Evolutionary conservation across 2,797 vertebrate genomes (phyloP).

Genomic region (Myotis planiceps): DNA sequence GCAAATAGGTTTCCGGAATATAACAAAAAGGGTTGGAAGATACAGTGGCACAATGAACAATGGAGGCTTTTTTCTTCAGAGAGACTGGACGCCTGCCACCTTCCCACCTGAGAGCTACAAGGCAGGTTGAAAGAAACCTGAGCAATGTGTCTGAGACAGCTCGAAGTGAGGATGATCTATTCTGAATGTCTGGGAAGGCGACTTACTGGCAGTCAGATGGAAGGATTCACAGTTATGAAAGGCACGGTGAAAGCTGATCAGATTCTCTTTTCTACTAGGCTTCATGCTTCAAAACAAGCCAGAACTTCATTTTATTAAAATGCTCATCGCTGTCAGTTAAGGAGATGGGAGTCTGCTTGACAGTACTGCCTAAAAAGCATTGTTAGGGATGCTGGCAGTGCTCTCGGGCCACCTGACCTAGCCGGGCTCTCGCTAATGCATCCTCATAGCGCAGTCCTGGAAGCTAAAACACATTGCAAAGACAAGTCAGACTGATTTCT

Average conservation of each 20-base stretch:
- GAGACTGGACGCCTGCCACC: slow-evolving; percentile 59
- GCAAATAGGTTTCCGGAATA: slow-evolving; percentile 62
- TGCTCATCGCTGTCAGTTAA: slow-evolving; percentile 55
- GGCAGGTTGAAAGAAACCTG: slow-evolving; percentile 59
- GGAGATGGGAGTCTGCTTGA: slow-evolving; percentile 68
- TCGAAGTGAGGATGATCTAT: slow-evolving; percentile 69
- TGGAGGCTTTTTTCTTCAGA: slow-evolving; percentile 69
- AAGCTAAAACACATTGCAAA: slow-evolving; percentile 67
- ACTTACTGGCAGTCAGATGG: slow-evolving; percentile 63
- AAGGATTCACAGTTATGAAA: slow-evolving; percentile 73
- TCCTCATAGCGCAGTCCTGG: slow-evolving; percentile 52
- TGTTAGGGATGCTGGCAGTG: slow-evolving; percentile 37
- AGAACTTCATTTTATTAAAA: slow-evolving; percentile 65
- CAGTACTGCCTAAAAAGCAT: slow-evolving; percentile 54
- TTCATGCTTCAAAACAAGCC: slow-evolving; percentile 69
- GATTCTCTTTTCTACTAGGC: slow-evolving; percentile 58
- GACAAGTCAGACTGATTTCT: slow-evolving; percentile 67
- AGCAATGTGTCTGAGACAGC: slow-evolving; percentile 43
- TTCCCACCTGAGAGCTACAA: slow-evolving; percentile 50
- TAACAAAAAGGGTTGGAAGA: slow-evolving; percentile 63
- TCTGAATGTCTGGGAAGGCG: slow-evolving; percentile 51
- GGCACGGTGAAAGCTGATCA: slow-evolving; percentile 57
- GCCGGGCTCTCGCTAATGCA: slow-evolving; percentile 48
- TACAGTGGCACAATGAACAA: slow-evolving; percentile 52
- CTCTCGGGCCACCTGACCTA: slow-evolving; percentile 64